These are phyloP conservation scores for Ispidina picta DNA, from an alignment of 2,797 vertebrate species.

Conservation along the genomic window DNA sequence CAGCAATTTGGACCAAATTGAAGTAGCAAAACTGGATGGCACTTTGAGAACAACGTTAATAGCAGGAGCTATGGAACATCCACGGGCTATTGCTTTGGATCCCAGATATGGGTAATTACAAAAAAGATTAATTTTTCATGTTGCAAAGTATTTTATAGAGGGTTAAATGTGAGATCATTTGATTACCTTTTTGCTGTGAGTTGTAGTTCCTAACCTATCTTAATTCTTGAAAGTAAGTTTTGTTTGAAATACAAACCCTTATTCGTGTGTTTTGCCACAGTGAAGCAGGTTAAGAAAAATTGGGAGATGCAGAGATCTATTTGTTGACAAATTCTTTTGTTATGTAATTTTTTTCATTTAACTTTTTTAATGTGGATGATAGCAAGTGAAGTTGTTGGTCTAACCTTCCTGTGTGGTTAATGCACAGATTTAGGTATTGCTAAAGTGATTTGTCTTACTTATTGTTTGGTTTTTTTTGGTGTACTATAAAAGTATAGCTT, in stretches of 20 bases:
- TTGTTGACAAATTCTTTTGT: neutral
- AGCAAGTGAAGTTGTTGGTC: neutral
- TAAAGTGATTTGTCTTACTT: neutral
- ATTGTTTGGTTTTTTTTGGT: neutral
- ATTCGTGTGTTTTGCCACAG: neutral
- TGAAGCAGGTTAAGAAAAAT: neutral
- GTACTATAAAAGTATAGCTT: neutral
- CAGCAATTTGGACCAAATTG: constrained; percentile 98
- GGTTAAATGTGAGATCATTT: neutral
- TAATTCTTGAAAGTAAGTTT: neutral
- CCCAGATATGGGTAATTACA: constrained; percentile 91
- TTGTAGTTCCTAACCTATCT: neutral
- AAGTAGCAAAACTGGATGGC: constrained; percentile 94
- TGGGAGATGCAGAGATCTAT: fast-evolving
- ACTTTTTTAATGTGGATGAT: neutral
- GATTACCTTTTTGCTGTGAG: neutral
- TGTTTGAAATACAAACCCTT: neutral
- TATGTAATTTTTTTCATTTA: fast-evolving
- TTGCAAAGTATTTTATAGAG: neutral
- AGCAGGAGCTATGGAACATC: constrained; percentile 97
- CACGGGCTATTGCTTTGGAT: constrained; percentile 95
- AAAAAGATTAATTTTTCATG: fast-evolving
- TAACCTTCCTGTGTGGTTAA: neutral
- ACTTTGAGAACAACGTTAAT: constrained; percentile 92
- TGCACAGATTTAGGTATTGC: neutral